Evolutionary conservation across 1,140 invertebrate species (phyloP).

Genomic region (Stenopsyche tienmushanensis): DNA sequence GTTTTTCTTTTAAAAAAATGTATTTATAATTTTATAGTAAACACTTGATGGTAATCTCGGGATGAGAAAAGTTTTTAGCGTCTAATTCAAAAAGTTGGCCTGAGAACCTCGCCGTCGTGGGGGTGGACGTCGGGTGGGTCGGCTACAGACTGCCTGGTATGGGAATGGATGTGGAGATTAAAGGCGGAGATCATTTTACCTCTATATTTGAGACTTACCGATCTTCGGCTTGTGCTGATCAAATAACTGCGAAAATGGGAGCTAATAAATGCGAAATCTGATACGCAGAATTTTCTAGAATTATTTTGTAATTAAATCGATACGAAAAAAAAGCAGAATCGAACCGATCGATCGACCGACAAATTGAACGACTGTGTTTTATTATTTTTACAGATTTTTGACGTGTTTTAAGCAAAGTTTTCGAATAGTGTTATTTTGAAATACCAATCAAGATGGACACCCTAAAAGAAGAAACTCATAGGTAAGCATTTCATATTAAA

Average conservation of each 20-base stretch:
- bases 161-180: background rate
- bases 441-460: too few species aligned
- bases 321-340: too few species aligned
- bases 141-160: background rate
- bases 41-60: conserved; percentile 60
- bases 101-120: background rate
- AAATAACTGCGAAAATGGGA: background rate
- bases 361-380: too few species aligned
- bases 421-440: too few species aligned
- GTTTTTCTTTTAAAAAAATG: conserved; percentile 37
- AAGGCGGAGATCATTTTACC: background rate
- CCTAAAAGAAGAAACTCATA: conserved; percentile 25
- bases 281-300: too few species aligned
- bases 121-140: background rate
- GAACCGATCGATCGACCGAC: too few species aligned
- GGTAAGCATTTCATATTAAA: conserved; percentile 15
- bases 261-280: too few species aligned
- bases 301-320: too few species aligned
- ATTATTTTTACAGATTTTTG: too few species aligned
- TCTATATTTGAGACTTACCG: background rate
- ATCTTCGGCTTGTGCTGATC: background rate
- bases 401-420: too few species aligned
- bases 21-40: conserved; percentile 50
- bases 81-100: conserved; percentile 59
- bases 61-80: conserved; percentile 60